Conservation (phyloP, 2,888 invertebrate genomes). For the Dinocampus coccinellae region DNA sequence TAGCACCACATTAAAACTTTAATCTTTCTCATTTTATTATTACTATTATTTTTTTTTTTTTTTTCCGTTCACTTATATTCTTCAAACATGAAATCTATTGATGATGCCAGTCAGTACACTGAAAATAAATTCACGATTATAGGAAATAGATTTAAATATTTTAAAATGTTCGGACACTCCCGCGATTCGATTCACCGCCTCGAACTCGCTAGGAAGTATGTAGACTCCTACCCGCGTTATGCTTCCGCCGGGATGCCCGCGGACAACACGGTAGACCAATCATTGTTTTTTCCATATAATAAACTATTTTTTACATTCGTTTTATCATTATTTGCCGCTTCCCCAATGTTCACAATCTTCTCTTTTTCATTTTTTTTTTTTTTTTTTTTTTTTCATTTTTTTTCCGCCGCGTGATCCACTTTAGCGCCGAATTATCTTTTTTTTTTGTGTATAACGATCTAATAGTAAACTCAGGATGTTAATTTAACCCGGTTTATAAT, state of each 20-base stretch:
- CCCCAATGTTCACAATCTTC: constrained; percentile 11
- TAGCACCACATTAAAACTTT: neutral
- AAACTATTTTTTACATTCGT: neutral
- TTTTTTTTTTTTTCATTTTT: constrained; percentile 27
- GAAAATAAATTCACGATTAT: constrained; percentile 25
- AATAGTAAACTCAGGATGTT: constrained; percentile 67
- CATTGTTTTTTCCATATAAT: constrained; percentile 1
- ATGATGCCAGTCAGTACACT: constrained; percentile 6
- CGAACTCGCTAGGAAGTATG: constrained; percentile 62
- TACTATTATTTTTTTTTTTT: no score
- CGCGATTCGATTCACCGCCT: constrained; percentile 59
- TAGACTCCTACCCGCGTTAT: constrained; percentile 70
- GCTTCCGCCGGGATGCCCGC: constrained; percentile 68
- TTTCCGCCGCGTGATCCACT: constrained; percentile 43
- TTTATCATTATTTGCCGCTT: neutral
- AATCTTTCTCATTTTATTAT: no score
- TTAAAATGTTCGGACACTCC: constrained; percentile 64
- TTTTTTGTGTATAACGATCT: constrained; percentile 57
- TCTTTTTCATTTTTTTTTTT: constrained; percentile 8
- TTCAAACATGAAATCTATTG: neutral
- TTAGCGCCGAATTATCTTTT: constrained; percentile 45
- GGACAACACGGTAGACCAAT: constrained; percentile 53
- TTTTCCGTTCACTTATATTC: neutral
- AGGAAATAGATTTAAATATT: constrained; percentile 48
- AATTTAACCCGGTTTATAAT: constrained; percentile 59